Conservation (phyloP, 2,888 invertebrate species). For the Mesorhabditis sp. region DNA sequence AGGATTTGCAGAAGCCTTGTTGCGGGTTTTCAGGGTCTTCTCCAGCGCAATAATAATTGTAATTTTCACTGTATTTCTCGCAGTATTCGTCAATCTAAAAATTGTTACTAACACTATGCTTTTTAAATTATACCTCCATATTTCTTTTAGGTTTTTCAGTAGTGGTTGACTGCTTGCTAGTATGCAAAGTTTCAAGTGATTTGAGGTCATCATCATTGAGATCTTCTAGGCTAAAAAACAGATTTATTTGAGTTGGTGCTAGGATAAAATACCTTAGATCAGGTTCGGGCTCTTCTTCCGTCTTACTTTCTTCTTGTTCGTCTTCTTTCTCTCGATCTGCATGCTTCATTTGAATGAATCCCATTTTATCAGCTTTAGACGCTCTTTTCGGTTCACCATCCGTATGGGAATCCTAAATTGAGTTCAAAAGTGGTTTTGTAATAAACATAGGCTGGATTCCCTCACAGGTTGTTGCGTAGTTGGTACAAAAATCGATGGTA, state of each 20-base stretch:
- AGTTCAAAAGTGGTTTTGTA: neutral
- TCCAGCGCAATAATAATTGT: slow-evolving; percentile 41
- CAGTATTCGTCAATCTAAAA: slow-evolving; percentile 33
- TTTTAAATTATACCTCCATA: too few relatives aligned
- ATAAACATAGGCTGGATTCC: neutral
- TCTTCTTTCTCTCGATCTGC: slow-evolving; percentile 16
- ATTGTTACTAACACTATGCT: too few relatives aligned
- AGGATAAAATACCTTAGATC: neutral
- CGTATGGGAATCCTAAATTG: neutral
- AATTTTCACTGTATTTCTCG: slow-evolving; percentile 40
- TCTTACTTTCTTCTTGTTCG: slow-evolving; percentile 12
- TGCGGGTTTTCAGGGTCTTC: slow-evolving; percentile 24
- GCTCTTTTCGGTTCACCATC: neutral
- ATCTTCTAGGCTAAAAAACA: slow-evolving; percentile 15
- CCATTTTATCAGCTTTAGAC: slow-evolving; percentile 13
- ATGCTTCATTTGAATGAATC: slow-evolving; percentile 7
- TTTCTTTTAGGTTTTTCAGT: too few relatives aligned
- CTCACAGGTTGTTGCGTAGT: neutral
- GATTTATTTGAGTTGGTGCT: neutral
- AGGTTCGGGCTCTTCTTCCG: slow-evolving; percentile 12
- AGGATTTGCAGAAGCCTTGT: slow-evolving; percentile 39
- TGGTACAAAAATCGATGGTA: neutral
- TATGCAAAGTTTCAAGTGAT: slow-evolving; percentile 8
- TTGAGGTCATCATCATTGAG: slow-evolving; percentile 9
- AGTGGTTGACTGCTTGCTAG: too few relatives aligned